These are phyloP conservation scores for Geotrypetes seraphini DNA, from an alignment of 2,797 vertebrate species.

Conservation along the genomic window DNA sequence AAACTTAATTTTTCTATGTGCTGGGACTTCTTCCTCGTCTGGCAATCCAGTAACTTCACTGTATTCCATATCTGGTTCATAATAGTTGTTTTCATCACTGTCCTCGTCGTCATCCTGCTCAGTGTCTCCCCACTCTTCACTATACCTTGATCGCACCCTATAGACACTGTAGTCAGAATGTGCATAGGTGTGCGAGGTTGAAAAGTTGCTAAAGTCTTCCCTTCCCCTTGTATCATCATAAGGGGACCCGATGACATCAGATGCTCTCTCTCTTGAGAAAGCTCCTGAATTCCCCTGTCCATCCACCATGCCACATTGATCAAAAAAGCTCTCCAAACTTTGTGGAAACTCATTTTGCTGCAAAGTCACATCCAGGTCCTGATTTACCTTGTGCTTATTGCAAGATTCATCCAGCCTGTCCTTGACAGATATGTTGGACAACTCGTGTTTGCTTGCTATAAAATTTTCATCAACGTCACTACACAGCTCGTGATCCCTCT, in stretches of 20 bases:
- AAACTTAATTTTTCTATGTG: conserved; percentile 84
- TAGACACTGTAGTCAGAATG: conserved; percentile 81
- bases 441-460: conserved; percentile 3
- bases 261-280: conserved; percentile 17
- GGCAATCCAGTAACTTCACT: conserved; percentile 80
- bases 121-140: conserved; percentile 86
- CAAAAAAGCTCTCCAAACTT: conserved; percentile 6
- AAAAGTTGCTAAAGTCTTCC: conserved; percentile 54
- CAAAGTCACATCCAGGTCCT: conserved; percentile 13
- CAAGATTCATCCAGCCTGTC: conserved; percentile 15
- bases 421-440: not conserved
- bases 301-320: conserved; percentile 24
- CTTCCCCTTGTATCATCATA: conserved; percentile 36
- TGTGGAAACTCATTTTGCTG: conserved; percentile 27
- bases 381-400: conserved; percentile 25
- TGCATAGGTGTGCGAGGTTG: conserved; percentile 62
- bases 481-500: conserved; percentile 19
- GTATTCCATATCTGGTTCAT: conserved; percentile 79
- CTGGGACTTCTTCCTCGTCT: conserved; percentile 79
- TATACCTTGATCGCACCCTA: conserved; percentile 64
- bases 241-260: conserved; percentile 27
- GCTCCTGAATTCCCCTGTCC: conserved; percentile 13
- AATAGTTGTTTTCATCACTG: conserved; percentile 80
- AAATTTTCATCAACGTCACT: conserved; percentile 9
- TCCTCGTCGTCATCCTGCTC: conserved; percentile 84